Evolutionary conservation across 2,888 invertebrate species (phyloP), one percentile per base, ranked within the genome.

Genomic region (Parascotia fuliginaria): DNA sequence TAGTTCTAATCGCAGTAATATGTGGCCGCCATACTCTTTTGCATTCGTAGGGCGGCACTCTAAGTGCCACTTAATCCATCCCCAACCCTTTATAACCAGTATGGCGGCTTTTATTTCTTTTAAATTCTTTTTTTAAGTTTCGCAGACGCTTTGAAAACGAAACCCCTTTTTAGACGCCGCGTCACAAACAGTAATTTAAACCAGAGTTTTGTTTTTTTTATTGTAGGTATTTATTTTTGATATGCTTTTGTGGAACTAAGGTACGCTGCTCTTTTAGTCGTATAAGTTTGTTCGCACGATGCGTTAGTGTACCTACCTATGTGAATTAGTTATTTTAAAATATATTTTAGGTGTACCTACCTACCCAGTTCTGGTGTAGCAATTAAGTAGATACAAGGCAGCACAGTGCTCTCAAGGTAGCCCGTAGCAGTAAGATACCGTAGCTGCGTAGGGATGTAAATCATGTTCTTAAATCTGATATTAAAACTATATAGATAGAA

Each of bases 51-150:
- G 89, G 90, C 88, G 89, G 90, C 85, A 75, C 87, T 75, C 55
- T 73, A 76, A 91, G 91, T 85, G 82, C 70, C 85, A 89, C 91
- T 92, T 88, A 79, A 85, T 79, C 79, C 81, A 76, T 73, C 83
- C 86, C 89, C 85, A 36, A 83, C 85, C 89, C 87, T 83, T 81
- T 79, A 83, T 85, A 89, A 85, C 84, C 87, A 87, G 81, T 82
- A 89, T 88, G 85, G 89, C 88, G 87, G 85, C 79, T 79, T 24
- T 83, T 77, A 24, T 13, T 83, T 81, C 79, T 80, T 81, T 84
- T 78, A 68, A 67, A 73, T 70, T 72, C 81, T 81, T 80, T 62
- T 79, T 83, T 82, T 79, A 78, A 65, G 70, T 75, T 79, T 79
- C 75, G 79, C 68, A 70, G 61, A 68, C 64, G 73, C 84, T 89